Conservation (phyloP, 2,797 vertebrate species). For the Sandelia bainsii region DNA sequence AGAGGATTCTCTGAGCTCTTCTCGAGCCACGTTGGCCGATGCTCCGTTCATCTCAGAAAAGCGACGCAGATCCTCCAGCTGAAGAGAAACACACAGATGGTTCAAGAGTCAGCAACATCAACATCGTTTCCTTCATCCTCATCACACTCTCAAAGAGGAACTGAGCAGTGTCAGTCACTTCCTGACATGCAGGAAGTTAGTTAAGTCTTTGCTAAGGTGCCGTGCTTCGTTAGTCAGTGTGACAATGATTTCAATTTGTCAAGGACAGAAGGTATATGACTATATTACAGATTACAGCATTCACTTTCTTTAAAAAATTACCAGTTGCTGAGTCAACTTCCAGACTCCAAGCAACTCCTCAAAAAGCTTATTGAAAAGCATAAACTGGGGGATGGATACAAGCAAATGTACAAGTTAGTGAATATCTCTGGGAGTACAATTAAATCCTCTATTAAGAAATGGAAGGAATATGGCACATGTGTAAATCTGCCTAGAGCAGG, state of each 20-base stretch:
- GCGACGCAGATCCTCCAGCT: slow-evolving; percentile 90
- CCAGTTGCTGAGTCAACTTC: too few species aligned
- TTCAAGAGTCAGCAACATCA: not conserved
- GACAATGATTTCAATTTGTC: not conserved
- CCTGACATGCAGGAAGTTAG: slow-evolving; percentile 62
- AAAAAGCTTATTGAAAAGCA: too few species aligned
- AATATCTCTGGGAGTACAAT: too few species aligned
- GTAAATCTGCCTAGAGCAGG: too few species aligned
- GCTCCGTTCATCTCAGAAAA: slow-evolving; percentile 89
- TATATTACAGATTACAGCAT: not conserved
- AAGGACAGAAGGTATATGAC: not conserved
- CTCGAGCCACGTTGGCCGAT: slow-evolving; percentile 84
- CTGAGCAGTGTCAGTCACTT: slow-evolving; percentile 34
- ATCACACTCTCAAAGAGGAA: slow-evolving; percentile 56
- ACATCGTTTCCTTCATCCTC: not conserved
- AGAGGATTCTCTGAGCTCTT: slow-evolving; percentile 89
- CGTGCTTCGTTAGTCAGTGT: not conserved
- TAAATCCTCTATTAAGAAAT: too few species aligned
- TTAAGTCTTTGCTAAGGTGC: not conserved
- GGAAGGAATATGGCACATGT: too few species aligned
- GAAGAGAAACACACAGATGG: slow-evolving; percentile 37
- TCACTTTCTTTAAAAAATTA: too few species aligned
- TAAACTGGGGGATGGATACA: too few species aligned
- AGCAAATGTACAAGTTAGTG: too few species aligned
- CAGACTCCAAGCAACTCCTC: too few species aligned